Evolutionary conservation across 2,797 vertebrate species (phyloP).

Genomic region (Argentina silus): DNA sequence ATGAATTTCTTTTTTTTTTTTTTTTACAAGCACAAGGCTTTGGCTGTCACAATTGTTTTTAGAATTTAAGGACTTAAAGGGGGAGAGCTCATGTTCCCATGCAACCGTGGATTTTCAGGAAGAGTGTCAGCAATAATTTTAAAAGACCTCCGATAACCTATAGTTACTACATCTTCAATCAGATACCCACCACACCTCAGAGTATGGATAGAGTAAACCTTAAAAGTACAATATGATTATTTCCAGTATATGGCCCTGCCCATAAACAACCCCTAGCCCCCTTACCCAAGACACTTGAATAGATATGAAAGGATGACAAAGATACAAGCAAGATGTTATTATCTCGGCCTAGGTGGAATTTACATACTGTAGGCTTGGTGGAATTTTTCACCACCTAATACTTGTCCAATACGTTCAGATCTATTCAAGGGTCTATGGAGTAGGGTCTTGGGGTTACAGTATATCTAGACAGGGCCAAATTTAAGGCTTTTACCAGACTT

Average conservation of each 20-base stretch:
- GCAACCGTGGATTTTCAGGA: not conserved
- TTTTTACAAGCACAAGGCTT: conserved; percentile 27
- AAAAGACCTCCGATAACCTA: too few relatives aligned
- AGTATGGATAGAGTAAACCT: not conserved
- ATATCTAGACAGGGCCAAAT: not conserved
- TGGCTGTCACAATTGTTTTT: conserved; percentile 59
- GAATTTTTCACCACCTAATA: too few relatives aligned
- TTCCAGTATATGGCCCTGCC: not conserved
- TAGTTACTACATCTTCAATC: not conserved
- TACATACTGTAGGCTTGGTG: too few relatives aligned
- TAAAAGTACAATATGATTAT: not conserved
- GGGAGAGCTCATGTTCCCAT: conserved; percentile 37
- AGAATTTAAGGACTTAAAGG: conserved; percentile 51
- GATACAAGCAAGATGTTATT: too few relatives aligned
- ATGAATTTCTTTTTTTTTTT: conserved; percentile 44
- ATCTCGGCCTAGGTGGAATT: too few relatives aligned
- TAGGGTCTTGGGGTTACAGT: not conserved
- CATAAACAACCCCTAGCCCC: too few relatives aligned
- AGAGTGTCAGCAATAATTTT: not conserved
- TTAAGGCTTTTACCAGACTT: not conserved
- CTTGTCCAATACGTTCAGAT: too few relatives aligned
- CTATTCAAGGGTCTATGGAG: too few relatives aligned
- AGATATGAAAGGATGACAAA: too few relatives aligned
- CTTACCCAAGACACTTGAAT: too few relatives aligned
- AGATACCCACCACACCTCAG: not conserved